phyloP scores from a whole-genome alignment of 2,113 vertebrate species.

The Eclectus roratus region DNA sequence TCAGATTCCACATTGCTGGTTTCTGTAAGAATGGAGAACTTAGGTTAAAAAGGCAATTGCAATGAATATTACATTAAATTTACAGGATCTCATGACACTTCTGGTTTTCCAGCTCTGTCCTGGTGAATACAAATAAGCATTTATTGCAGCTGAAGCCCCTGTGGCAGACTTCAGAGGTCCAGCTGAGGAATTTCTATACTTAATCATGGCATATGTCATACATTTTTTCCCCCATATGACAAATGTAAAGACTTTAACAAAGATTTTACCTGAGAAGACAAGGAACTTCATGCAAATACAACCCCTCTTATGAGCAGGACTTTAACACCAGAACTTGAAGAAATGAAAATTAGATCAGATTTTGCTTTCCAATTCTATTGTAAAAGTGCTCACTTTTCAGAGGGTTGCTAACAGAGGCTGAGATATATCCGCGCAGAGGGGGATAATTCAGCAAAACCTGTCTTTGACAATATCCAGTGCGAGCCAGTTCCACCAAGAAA shows the following conservation, averaged over 20 bases:
- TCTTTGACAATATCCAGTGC: neutral
- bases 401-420: neutral
- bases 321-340: neutral
- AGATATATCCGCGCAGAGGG: neutral
- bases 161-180: neutral
- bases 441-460: neutral
- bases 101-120: neutral
- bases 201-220: neutral
- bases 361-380: neutral
- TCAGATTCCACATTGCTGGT: neutral
- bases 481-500: neutral
- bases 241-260: neutral
- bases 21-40: neutral
- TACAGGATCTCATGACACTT: neutral
- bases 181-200: neutral
- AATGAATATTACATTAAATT: neutral
- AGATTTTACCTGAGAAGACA: neutral
- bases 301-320: neutral
- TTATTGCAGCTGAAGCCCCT: neutral
- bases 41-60: neutral
- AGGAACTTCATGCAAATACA: neutral
- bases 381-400: neutral
- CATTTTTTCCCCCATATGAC: neutral
- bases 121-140: neutral
- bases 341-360: neutral